Percentiles rank a stretch among this genome's conserved stretches.
phyloP scores from a whole-genome alignment of 2,797 vertebrate genomes.

The Bufotes viridis region DNA sequence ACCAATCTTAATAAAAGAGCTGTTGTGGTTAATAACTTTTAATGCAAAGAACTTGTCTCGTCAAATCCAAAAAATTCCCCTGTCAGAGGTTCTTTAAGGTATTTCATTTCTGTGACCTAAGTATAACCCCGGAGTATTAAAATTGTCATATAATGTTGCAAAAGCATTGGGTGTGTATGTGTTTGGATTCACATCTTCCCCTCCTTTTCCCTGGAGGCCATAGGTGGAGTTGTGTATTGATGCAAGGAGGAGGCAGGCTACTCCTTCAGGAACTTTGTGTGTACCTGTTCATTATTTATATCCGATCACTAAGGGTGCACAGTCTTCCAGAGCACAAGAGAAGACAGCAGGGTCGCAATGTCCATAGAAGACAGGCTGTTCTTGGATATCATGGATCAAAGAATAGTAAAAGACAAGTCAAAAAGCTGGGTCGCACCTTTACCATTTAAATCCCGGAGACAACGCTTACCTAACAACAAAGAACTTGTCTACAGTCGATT shows the following conservation, averaged over 20 bases:
- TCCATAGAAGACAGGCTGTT: no score
- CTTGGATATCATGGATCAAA: no score
- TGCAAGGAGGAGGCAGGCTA: constrained; percentile 53
- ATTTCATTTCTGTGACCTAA: constrained; percentile 62
- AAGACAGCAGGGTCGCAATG: no score
- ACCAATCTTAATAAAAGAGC: constrained; percentile 5
- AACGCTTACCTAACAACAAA: no score
- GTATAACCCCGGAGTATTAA: constrained; percentile 62
- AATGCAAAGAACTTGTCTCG: not conserved
- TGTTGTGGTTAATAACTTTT: not conserved
- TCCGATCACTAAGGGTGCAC: no score
- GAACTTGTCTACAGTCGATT: no score
- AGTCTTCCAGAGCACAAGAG: no score
- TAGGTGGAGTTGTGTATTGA: constrained; percentile 56
- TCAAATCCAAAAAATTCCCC: constrained; percentile 10
- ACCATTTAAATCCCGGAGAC: no score
- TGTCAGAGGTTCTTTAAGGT: constrained; percentile 60
- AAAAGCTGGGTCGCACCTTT: no score
- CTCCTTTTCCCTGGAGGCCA: constrained; percentile 65
- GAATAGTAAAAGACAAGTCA: no score
- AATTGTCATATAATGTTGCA: constrained; percentile 62
- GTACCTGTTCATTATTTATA: constrained; percentile 40
- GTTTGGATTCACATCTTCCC: constrained; percentile 62
- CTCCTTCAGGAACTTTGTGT: constrained; percentile 56
- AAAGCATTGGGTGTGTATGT: constrained; percentile 60